Evolutionary conservation across 2,888 invertebrate genomes (phyloP).

Genomic region (Heliconius charithonia): DNA sequence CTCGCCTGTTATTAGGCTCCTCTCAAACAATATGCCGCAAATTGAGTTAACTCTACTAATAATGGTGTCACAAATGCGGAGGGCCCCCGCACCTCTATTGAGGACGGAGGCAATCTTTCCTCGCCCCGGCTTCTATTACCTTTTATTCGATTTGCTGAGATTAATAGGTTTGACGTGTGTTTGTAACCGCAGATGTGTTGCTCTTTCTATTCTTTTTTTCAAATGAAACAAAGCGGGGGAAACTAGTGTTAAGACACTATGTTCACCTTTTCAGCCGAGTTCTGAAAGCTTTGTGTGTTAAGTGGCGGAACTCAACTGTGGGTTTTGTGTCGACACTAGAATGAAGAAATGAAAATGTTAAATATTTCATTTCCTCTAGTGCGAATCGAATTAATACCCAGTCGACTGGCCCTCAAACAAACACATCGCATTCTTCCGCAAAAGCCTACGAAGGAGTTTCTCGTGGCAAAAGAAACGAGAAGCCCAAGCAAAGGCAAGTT

Average conservation of each 20-base stretch:
- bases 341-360: too few species aligned
- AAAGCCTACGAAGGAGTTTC: slow-evolving; percentile 49
- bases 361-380: too few species aligned
- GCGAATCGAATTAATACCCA: too few species aligned
- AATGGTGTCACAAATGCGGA: slow-evolving; percentile 77
- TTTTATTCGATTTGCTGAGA: slow-evolving; percentile 77
- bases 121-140: slow-evolving; percentile 68
- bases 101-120: slow-evolving; percentile 73
- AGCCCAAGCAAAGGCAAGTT: slow-evolving; percentile 54
- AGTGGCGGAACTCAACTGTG: too few species aligned
- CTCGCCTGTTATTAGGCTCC: slow-evolving; percentile 81
- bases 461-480: slow-evolving; percentile 49
- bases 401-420: too few species aligned
- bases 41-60: slow-evolving; percentile 83
- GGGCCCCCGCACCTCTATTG: slow-evolving; percentile 65
- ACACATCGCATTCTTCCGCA: slow-evolving; percentile 19
- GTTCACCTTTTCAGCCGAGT: too few species aligned
- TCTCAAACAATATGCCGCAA: slow-evolving; percentile 83
- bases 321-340: too few species aligned
- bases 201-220: slow-evolving; percentile 43
- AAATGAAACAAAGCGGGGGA: not conserved
- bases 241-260: too few species aligned
- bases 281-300: too few species aligned
- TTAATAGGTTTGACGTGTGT: slow-evolving; percentile 73
- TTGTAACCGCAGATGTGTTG: slow-evolving; percentile 56